Conservation (phyloP, 2,113 vertebrate species). For the Nerophis lumbriciformis region DNA sequence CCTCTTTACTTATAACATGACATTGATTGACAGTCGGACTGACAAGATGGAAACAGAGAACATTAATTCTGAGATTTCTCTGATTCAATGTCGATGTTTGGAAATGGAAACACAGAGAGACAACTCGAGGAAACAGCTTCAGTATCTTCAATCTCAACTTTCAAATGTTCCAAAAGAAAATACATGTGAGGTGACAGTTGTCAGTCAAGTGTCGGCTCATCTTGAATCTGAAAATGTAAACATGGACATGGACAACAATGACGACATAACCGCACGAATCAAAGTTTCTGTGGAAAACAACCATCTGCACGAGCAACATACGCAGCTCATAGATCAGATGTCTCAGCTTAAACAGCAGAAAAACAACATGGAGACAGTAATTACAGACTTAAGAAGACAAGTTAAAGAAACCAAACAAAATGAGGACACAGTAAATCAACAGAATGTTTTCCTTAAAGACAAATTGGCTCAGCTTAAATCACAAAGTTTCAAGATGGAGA, state of each 20-base stretch:
- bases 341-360: too few relatives aligned
- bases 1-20: not conserved
- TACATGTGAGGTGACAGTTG: not conserved
- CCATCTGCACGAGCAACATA: not conserved
- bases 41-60: not conserved
- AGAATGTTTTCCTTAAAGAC: not conserved
- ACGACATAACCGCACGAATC: not conserved
- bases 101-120: slow-evolving; percentile 3
- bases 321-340: not conserved
- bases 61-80: not conserved
- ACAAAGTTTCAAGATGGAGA: not conserved
- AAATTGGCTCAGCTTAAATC: not conserved
- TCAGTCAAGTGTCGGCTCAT: not conserved
- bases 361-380: too few relatives aligned
- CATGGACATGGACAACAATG: not conserved
- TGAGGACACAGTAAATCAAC: not conserved
- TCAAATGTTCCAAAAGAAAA: not conserved
- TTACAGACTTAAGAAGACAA: not conserved
- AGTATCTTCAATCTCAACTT: not conserved
- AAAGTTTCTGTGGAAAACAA: not conserved
- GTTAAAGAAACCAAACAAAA: not conserved
- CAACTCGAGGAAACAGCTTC: not conserved
- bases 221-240: not conserved
- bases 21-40: not conserved
- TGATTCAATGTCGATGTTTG: slow-evolving; percentile 2